phyloP scores from a whole-genome alignment of 2,888 invertebrate genomes.

The Escarpia spicata region DNA sequence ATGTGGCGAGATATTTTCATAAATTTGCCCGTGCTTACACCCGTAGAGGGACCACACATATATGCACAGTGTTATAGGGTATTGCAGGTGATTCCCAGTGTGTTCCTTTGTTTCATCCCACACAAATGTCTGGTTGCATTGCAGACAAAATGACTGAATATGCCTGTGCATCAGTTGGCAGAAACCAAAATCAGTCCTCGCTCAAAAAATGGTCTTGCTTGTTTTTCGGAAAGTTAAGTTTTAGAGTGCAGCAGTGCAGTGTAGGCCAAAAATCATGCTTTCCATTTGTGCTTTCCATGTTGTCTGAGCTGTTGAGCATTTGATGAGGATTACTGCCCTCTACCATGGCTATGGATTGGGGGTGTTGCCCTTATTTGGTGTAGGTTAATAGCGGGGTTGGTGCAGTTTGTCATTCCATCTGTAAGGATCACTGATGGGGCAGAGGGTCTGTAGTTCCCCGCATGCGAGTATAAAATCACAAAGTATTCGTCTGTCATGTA shows the following conservation, averaged over 20 bases:
- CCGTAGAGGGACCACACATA: not conserved
- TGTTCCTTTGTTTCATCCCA: not conserved
- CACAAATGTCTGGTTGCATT: not conserved
- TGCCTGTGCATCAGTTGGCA: not conserved
- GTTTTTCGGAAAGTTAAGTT: not conserved
- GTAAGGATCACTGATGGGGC: not conserved
- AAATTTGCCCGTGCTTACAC: not conserved
- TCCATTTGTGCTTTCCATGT: conserved; percentile 5
- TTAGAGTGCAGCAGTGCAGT: not conserved
- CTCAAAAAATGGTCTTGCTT: not conserved
- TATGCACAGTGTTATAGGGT: not conserved
- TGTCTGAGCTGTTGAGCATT: not conserved
- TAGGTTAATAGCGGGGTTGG: not conserved
- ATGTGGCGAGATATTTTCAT: not conserved
- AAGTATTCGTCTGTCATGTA: not conserved
- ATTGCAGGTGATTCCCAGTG: not conserved
- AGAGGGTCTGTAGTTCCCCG: not conserved
- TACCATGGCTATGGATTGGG: not conserved
- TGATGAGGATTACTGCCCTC: not conserved
- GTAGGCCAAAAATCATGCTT: not conserved
- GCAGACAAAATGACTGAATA: not conserved
- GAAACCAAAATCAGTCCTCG: not conserved
- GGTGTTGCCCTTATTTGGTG: conserved; percentile 5
- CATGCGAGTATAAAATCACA: not conserved
- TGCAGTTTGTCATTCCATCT: not conserved